These are phyloP conservation scores for Drosophila tristis DNA, from an alignment of 1,140 invertebrate species.

Conservation along the genomic window DNA sequence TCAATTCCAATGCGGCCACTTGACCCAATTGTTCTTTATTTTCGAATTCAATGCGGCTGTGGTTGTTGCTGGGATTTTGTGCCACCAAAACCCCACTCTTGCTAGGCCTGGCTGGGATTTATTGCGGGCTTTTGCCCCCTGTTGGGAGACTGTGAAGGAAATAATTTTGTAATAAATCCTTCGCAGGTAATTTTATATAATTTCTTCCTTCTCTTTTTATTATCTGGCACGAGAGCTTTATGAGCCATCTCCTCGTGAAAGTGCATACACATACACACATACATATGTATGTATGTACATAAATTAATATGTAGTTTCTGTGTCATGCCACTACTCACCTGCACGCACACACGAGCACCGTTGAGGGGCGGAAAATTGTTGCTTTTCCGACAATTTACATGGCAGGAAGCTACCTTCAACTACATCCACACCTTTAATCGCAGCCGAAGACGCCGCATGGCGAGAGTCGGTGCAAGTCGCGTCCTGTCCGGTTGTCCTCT, in stretches of 20 bases:
- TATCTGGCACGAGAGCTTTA: constrained; percentile 18
- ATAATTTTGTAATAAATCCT: constrained; percentile 2
- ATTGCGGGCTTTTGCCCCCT: constrained; percentile 14
- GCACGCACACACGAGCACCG: constrained; percentile 1
- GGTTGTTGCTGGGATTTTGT: neutral
- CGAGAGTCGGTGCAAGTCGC: constrained; percentile 5
- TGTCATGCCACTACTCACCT: constrained; percentile 7
- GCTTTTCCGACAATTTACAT: constrained; percentile 50
- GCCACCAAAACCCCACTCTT: neutral
- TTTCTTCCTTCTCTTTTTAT: constrained; percentile 23
- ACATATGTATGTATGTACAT: too few species aligned
- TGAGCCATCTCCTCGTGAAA: constrained; percentile 19
- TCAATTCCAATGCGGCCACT: constrained; percentile 55
- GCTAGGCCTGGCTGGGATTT: constrained; percentile 28
- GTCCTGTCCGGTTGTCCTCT: constrained; percentile 2
- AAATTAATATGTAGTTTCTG: constrained; percentile 36
- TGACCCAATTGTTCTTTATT: constrained; percentile 63
- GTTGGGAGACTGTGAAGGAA: constrained; percentile 12
- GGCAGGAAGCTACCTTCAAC: neutral
- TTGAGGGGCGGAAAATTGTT: constrained; percentile 66
- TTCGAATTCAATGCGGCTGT: neutral
- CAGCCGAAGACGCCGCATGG: constrained; percentile 27
- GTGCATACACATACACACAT: too few species aligned
- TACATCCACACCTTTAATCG: constrained; percentile 23
- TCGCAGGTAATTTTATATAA: constrained; percentile 39